These are phyloP conservation scores for Drosophila oshimai DNA, from an alignment of 1,140 invertebrate species.

Conservation along the genomic window DNA sequence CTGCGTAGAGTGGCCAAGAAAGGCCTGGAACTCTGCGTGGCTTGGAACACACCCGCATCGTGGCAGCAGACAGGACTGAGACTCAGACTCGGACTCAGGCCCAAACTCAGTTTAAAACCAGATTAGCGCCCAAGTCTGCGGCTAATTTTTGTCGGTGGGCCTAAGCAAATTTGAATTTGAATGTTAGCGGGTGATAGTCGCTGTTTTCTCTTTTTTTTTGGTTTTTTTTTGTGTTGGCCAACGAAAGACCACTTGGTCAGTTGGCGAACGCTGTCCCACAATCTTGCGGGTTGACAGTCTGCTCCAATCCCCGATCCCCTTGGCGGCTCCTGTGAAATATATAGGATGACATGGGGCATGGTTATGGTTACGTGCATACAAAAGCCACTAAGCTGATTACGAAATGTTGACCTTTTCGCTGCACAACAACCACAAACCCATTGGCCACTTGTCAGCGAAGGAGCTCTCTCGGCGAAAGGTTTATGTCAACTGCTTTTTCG, in stretches of 20 bases:
- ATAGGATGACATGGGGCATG: constrained; percentile 76
- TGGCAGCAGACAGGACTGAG: constrained; percentile 55
- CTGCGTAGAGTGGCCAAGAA: constrained; percentile 5
- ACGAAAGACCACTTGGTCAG: constrained; percentile 63
- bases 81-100: neutral
- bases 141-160: constrained; percentile 71
- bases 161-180: constrained; percentile 80
- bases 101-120: constrained; percentile 66
- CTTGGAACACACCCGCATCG: constrained; percentile 73
- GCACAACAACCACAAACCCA: constrained; percentile 1
- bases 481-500: constrained; percentile 64
- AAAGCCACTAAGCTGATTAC: constrained; percentile 74
- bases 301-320: constrained; percentile 8
- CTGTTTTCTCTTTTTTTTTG: constrained; percentile 16
- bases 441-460: constrained; percentile 67
- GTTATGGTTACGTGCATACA: constrained; percentile 74
- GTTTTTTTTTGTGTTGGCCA: constrained; percentile 12
- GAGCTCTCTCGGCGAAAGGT: constrained; percentile 60
- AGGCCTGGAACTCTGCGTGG: constrained; percentile 21
- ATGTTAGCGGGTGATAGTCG: constrained; percentile 79
- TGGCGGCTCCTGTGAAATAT: constrained; percentile 61
- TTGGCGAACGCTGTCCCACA: constrained; percentile 59
- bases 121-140: constrained; percentile 79
- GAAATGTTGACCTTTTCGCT: constrained; percentile 76
- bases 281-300: constrained; percentile 62